These are phyloP conservation scores for Acleris laterana DNA, from an alignment of 2,888 invertebrate species.

Conservation along the genomic window DNA sequence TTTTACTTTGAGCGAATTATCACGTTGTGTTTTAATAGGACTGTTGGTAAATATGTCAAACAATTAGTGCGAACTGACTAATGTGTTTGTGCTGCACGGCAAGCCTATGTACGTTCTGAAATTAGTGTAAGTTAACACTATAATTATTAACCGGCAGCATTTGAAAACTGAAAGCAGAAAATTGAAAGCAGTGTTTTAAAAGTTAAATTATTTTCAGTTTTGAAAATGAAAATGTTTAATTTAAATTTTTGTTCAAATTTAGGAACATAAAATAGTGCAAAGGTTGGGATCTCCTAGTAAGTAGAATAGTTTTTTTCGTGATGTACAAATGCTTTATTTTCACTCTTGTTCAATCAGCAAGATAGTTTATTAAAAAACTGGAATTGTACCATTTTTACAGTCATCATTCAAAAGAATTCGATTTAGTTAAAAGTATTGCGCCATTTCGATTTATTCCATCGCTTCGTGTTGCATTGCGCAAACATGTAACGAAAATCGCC, in stretches of 20 bases:
- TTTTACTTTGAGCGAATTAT: constrained; percentile 22
- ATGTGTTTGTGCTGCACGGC: constrained; percentile 3
- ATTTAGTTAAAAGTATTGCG: constrained; percentile 11
- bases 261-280: no score
- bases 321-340: not conserved
- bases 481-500: constrained; percentile 10
- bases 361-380: not conserved
- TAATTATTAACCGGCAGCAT: not conserved
- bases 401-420: not conserved
- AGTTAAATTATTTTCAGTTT: no score
- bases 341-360: not conserved
- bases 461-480: not conserved
- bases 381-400: no score
- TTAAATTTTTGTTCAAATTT: no score
- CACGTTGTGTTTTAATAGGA: not conserved
- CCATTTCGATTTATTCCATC: constrained; percentile 45
- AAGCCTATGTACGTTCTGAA: constrained; percentile 1
- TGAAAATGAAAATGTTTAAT: no score
- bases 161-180: not conserved
- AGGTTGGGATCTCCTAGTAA: no score
- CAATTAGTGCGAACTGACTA: constrained; percentile 7
- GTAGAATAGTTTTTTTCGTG: no score
- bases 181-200: not conserved
- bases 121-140: constrained; percentile 12
- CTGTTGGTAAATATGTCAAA: constrained; percentile 6